Conservation (phyloP, 2,888 invertebrate species). For the Rugalucina vietnamica region DNA sequence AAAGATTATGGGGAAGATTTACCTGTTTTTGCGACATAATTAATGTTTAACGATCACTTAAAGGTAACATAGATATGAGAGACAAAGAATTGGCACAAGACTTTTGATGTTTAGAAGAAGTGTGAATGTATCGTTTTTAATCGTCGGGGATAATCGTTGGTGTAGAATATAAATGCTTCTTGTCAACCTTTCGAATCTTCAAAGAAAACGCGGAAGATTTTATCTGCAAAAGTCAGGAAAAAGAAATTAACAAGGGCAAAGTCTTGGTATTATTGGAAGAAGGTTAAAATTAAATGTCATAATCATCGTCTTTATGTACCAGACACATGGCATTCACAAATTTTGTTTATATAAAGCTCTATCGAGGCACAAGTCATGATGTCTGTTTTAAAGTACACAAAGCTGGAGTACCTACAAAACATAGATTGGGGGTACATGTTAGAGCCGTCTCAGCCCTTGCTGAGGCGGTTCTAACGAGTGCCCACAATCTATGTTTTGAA, state of each 20-base stretch:
- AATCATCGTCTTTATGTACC: too few relatives aligned
- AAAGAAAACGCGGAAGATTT: neutral
- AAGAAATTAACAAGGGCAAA: constrained; percentile 1
- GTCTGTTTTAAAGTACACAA: too few relatives aligned
- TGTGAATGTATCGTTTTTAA: constrained; percentile 12
- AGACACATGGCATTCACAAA: too few relatives aligned
- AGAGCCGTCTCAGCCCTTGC: too few relatives aligned
- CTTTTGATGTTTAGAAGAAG: neutral
- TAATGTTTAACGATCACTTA: constrained; percentile 10
- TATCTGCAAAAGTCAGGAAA: neutral
- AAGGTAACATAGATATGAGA: constrained; percentile 6
- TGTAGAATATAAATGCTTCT: neutral
- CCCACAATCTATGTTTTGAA: too few relatives aligned
- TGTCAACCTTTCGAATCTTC: neutral
- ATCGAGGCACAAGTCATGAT: too few relatives aligned
- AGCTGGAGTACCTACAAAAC: too few relatives aligned
- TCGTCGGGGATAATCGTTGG: constrained; percentile 1
- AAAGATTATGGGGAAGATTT: constrained; percentile 40
- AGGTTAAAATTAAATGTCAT: neutral
- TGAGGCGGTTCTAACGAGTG: too few relatives aligned
- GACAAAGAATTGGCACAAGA: neutral
- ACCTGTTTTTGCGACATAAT: constrained; percentile 16
- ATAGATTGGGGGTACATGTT: too few relatives aligned
- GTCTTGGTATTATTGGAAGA: neutral
- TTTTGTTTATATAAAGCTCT: too few relatives aligned